A percentile compares a stretch with the other conserved stretches of the same genome.
These are phyloP conservation scores for Lepidurus packardi DNA, from an alignment of 1,140 invertebrate species.

Conservation along the genomic window DNA sequence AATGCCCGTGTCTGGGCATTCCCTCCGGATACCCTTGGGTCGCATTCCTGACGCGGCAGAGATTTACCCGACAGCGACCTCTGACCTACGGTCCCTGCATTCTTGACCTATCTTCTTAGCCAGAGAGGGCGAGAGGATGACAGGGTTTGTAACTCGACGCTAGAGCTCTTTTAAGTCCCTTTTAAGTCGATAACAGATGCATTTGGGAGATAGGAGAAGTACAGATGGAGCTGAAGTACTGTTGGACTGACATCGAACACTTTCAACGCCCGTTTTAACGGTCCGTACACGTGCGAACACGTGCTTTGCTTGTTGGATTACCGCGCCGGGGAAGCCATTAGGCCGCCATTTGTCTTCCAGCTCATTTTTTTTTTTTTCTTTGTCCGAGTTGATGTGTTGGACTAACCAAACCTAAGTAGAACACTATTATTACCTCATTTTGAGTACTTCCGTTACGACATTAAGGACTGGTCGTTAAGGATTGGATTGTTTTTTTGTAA, in stretches of 20 bases:
- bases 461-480: no score
- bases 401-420: neutral
- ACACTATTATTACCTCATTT: no score
- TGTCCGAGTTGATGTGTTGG: neutral
- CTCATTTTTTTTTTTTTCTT: neutral
- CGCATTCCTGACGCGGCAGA: no score
- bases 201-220: neutral
- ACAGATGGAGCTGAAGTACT: neutral
- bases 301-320: neutral
- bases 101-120: neutral
- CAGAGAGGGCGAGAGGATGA: neutral
- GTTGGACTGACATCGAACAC: neutral
- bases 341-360: conserved; percentile 3
- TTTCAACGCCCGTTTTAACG: neutral
- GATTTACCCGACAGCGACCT: neutral
- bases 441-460: no score
- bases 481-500: no score
- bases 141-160: neutral
- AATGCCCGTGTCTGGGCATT: no score
- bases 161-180: no score
- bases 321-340: neutral
- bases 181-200: no score
- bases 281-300: neutral
- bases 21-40: no score
- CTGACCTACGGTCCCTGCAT: neutral